Evolutionary conservation across 2,113 vertebrate species (phyloP).

Genomic region (Potamarius usumacintae): DNA sequence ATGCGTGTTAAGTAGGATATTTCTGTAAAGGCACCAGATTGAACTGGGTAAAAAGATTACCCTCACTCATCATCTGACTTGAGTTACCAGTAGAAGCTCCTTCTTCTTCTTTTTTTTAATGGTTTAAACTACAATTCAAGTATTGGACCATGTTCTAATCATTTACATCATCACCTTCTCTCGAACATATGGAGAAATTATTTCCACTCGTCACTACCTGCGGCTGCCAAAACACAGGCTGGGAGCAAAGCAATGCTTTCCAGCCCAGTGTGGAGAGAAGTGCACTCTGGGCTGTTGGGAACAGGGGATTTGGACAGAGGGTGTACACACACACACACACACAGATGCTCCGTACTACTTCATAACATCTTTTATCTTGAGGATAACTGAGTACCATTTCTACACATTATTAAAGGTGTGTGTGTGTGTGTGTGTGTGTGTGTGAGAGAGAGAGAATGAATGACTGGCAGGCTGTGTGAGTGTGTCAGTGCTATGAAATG

Average conservation of each 20-base stretch:
- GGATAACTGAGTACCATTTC: slow-evolving; percentile 65
- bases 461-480: slow-evolving; percentile 41
- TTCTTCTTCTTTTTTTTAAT: background rate
- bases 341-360: background rate
- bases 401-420: slow-evolving; percentile 11
- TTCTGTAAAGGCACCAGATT: slow-evolving; percentile 29
- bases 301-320: slow-evolving; percentile 3
- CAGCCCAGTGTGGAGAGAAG: slow-evolving; percentile 3
- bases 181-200: slow-evolving; percentile 1
- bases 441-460: slow-evolving; percentile 26
- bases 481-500: slow-evolving; percentile 59
- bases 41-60: background rate
- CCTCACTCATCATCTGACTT: background rate
- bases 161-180: slow-evolving; percentile 15
- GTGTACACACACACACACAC: background rate
- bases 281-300: slow-evolving; percentile 28
- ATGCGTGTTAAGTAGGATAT: slow-evolving; percentile 42
- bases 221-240: slow-evolving; percentile 30
- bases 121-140: background rate
- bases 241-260: slow-evolving; percentile 14
- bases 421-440: slow-evolving; percentile 56
- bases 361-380: slow-evolving; percentile 38
- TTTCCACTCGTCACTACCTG: slow-evolving; percentile 28
- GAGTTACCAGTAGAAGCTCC: background rate
- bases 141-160: background rate